Base-by-base conservation (phyloP, 2,113 vertebrate genomes). In the Corapipo altera region DNA sequence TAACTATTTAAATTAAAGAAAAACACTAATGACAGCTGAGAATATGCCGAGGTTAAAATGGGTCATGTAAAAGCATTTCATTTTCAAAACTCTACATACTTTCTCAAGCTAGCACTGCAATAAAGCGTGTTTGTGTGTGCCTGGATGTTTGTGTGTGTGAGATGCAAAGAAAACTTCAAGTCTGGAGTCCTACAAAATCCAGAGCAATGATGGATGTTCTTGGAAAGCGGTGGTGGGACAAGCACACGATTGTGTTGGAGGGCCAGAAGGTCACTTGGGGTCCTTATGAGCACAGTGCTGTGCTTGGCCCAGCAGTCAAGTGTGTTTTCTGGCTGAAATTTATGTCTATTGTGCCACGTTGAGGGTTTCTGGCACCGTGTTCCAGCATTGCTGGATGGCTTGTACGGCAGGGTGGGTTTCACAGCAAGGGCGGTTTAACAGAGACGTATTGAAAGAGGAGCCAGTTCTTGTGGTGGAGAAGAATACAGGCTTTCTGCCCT, bases 1-100 rank as follows among this genome's bases (percentile, higher is more conserved):
- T 89, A 96, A 93, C 66, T 89, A 79, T 91, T 95, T 82, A 89
- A 97, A 79, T 89, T 77, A 91, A 93, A 94, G 88, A 76, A 89
- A 95, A 88, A 33, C 54, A 90, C 85, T 96, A 89, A 78, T 90
- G 92, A 65, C 95, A 90, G 82, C 86, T 93, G 86, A 93, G 89
- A 93, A 83, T 85, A 96, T 7, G 32, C 78, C 4, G 12, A 61
- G 90, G 95, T 94, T 93, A 85, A 89, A 93, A 76, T n/a, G 51
- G 78, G 88, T 89, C 88, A 8, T 9, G 41, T 70, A 87, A 94
- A 96, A 95, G 61, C 74, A 69, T 91, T 95, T 75, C 2, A 32
- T 89, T 88, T 94, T 88, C 74, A 76, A 74, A 85, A 48, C 74
- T 30, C 33, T 54, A 28, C 52, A 6, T 90, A 41, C 24, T 91